Evolutionary conservation across 2,113 vertebrate species (phyloP).

Genomic region (Falcunculus frontatus): DNA sequence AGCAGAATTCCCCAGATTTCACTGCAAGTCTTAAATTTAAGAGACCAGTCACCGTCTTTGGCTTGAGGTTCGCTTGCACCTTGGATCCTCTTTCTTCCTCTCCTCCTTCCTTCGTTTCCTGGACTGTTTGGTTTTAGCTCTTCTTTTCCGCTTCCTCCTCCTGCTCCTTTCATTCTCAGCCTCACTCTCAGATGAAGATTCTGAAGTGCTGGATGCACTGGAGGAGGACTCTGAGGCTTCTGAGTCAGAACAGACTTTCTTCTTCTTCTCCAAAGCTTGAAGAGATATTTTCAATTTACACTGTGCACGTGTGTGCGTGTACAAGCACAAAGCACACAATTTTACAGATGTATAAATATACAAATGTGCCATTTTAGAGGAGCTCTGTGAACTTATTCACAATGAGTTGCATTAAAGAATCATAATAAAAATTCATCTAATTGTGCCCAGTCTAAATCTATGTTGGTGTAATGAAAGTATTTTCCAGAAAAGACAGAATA

Average conservation of each 20-base stretch:
- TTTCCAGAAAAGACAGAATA: not conserved
- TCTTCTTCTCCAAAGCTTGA: constrained; percentile 85
- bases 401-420: not conserved
- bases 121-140: constrained; percentile 75
- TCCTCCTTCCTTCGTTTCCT: constrained; percentile 79
- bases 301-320: accelerated
- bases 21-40: not conserved
- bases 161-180: constrained; percentile 77
- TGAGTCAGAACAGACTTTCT: constrained; percentile 73
- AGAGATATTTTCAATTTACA: not conserved
- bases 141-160: constrained; percentile 78
- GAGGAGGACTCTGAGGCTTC: constrained; percentile 79
- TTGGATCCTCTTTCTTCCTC: constrained; percentile 68
- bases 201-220: constrained; percentile 76
- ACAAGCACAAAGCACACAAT: not conserved
- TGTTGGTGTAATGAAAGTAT: not conserved
- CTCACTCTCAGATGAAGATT: constrained; percentile 79
- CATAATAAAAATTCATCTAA: not conserved
- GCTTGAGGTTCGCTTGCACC: constrained; percentile 44
- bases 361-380: not conserved
- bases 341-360: not conserved
- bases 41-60: constrained; percentile 68
- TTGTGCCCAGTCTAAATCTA: not conserved
- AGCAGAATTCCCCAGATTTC: not conserved
- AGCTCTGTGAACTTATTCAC: not conserved